phyloP scores from a whole-genome alignment of 2,113 vertebrate genomes.

The Epinephelus lanceolatus region DNA sequence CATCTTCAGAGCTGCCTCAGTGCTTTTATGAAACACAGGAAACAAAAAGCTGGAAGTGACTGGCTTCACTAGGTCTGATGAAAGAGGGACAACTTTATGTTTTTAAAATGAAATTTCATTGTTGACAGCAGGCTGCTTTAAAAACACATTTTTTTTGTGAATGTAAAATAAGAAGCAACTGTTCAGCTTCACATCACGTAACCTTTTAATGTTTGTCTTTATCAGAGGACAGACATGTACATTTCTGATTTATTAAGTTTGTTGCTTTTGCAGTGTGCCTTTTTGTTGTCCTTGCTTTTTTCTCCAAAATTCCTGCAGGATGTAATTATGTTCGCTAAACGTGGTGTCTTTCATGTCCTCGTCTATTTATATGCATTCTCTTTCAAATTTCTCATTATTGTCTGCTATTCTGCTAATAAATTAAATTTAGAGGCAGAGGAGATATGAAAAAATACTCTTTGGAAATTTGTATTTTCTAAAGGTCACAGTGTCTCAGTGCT shows the following conservation, averaged over 20 bases:
- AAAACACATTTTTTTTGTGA: not conserved
- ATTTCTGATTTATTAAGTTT: conserved; percentile 9
- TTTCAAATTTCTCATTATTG: conserved; percentile 9
- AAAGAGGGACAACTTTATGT: not conserved
- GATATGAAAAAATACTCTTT: conserved; percentile 1
- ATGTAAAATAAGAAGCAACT: not conserved
- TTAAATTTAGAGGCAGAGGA: conserved; percentile 12
- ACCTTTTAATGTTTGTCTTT: not conserved
- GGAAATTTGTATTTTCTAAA: conserved; percentile 53
- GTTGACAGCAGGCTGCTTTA: not conserved
- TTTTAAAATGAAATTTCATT: not conserved
- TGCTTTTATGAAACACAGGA: not conserved
- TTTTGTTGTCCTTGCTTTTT: not conserved
- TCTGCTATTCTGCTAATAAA: conserved; percentile 14
- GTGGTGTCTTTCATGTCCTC: not conserved
- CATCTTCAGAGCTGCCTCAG: not conserved
- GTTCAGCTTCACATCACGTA: not conserved
- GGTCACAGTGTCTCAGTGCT: conserved; percentile 23
- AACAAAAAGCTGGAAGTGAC: not conserved
- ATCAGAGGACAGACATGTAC: not conserved
- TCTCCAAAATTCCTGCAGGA: conserved; percentile 5
- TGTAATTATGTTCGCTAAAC: conserved; percentile 5
- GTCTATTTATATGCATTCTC: not conserved
- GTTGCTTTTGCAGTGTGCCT: not conserved
- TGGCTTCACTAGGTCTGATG: not conserved